Evolutionary conservation across 2,113 vertebrate species (phyloP), one percentile per base, ranked within the genome.

Genomic region (Eupsittula cactorum): DNA sequence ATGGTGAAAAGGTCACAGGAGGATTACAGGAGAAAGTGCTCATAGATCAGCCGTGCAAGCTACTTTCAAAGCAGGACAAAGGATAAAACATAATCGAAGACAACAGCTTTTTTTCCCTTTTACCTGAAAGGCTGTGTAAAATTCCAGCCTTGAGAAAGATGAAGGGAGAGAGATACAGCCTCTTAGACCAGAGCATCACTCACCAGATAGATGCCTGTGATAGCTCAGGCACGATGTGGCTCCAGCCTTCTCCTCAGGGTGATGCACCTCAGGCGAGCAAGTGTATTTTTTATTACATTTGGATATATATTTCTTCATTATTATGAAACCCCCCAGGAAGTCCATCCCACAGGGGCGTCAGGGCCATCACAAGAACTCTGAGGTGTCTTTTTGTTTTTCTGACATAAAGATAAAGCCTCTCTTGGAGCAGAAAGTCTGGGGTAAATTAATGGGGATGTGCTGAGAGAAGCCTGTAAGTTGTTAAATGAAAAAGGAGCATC

Each of bases 21-120:
- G 90, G 90, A 90, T 77, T 94, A 64, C 29, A 60, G 90, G 63
- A 89, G 63, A 65, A 70, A 50, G 11, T 24, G 25, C 50, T 46
- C 82, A 33, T 33, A 63, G 92, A 50, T 77, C 79, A 93, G 63
- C 41, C 6, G 4, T 47, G 47, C 33, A 52, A 62, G 55, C 73
- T 75, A 47, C 85, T 90, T 90, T 81, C 85, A 90, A 90, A 94
- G 90, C 79, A 67, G 64, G 79, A 77, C 90, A 90, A 80, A 92
- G 82, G 49, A 47, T 86, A 91, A 84, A 96, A 49, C 63, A 50
- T 35, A 59, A 77, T 74, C 44, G 80, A 91, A 90, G 42, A 20
- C 27, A 82, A 63, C 9, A 42, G 13, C 5, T 46, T 93, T 28
- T 63, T 74, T 87, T 46, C 49, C 41, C 35, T 85, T 80, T 80